Conservation (phyloP, 2,888 invertebrate species). For the Cryptus armator region DNA sequence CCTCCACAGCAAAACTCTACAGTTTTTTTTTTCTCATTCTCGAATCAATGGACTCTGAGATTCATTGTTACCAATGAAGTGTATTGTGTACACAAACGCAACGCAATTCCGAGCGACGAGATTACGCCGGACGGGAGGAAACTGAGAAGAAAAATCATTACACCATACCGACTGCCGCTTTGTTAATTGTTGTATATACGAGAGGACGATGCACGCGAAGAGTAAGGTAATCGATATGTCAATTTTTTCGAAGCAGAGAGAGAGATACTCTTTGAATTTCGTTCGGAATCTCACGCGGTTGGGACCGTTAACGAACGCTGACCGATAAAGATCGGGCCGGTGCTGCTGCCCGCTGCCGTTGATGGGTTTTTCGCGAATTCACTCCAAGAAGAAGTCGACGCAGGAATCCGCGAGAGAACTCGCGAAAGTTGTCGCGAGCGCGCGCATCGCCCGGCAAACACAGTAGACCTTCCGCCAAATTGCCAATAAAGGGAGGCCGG, state of each 20-base stretch:
- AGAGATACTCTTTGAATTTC: constrained; percentile 8
- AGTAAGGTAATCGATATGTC: neutral
- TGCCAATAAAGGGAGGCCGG: constrained; percentile 61
- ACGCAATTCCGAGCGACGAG: constrained; percentile 37
- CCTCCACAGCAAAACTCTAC: constrained; percentile 26
- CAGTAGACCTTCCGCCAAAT: constrained; percentile 54
- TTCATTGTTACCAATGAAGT: constrained; percentile 64
- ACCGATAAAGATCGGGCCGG: constrained; percentile 63
- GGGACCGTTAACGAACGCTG: constrained; percentile 58
- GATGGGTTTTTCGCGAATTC: constrained; percentile 21
- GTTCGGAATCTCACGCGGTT: constrained; percentile 30
- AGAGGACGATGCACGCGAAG: neutral
- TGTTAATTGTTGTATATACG: constrained; percentile 16
- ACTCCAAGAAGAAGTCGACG: neutral
- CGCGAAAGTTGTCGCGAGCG: constrained; percentile 52
- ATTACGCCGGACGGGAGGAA: constrained; percentile 58
- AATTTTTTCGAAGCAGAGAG: constrained; percentile 5
- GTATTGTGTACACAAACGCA: neutral
- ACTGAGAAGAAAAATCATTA: constrained; percentile 44
- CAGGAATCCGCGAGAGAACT: constrained; percentile 40
- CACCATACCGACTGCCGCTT: neutral
- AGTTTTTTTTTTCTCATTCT: constrained; percentile 29
- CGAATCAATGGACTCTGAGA: constrained; percentile 77
- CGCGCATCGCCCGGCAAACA: constrained; percentile 15
- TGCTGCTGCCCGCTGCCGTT: constrained; percentile 11